Percentiles rank a stretch among this genome's conserved stretches.
Evolutionary conservation across 2,797 vertebrate genomes (phyloP).

Genomic region (Huso huso): DNA sequence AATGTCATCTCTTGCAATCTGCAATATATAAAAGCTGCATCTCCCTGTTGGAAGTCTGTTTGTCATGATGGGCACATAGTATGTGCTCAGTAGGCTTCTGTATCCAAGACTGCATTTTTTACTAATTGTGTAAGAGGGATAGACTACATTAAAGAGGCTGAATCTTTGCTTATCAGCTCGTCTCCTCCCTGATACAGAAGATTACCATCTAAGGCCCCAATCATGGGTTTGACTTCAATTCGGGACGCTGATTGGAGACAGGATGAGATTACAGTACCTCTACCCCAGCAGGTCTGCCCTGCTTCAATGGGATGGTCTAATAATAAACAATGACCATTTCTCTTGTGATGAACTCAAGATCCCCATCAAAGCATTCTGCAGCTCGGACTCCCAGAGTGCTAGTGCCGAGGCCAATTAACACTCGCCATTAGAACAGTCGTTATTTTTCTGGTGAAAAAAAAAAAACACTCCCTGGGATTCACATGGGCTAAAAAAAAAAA

Average conservation of each 20-base stretch:
- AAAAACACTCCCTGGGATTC: slow-evolving; percentile 35
- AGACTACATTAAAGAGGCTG: too few species aligned
- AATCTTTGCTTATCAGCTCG: too few species aligned
- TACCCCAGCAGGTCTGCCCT: slow-evolving; percentile 23
- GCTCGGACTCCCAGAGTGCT: slow-evolving; percentile 26
- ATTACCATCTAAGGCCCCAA: slow-evolving; percentile 38
- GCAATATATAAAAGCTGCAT: too few species aligned
- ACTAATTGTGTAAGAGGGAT: too few species aligned
- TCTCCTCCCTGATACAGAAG: slow-evolving; percentile 20
- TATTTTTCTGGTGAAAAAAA: background rate
- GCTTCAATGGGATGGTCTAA: slow-evolving; percentile 19
- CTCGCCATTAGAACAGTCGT: slow-evolving; percentile 5
- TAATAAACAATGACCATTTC: slow-evolving; percentile 39
- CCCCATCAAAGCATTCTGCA: slow-evolving; percentile 32
- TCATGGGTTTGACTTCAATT: slow-evolving; percentile 5
- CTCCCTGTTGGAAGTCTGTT: too few species aligned
- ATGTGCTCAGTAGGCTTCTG: too few species aligned
- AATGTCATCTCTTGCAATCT: too few species aligned
- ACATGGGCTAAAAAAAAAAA: slow-evolving; percentile 37
- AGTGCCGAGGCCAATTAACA: slow-evolving; percentile 11
- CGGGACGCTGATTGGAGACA: slow-evolving; percentile 27
- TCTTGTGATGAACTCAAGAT: slow-evolving; percentile 25
- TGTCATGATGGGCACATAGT: too few species aligned
- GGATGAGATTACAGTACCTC: slow-evolving; percentile 23
- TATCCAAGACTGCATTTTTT: too few species aligned